Base-by-base conservation (phyloP, 1,140 invertebrate species). In the Trachymyrmex cornetzi region DNA sequence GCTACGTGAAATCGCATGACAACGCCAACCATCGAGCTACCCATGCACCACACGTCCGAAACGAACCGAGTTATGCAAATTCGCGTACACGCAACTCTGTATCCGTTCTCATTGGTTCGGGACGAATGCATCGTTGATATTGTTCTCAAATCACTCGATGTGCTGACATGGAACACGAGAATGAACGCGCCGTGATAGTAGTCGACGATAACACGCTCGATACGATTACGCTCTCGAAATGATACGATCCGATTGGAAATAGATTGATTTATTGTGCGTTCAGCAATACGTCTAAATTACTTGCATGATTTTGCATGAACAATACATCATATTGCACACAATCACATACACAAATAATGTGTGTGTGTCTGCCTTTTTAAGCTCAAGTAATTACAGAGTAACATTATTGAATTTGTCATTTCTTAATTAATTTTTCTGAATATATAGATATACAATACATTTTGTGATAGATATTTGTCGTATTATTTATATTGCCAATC, bases 1-100 rank as follows among this genome's bases (percentile, higher is more conserved):
- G 61, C 50, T 77, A 79, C 74, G 59, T 88, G 67, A 12, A 53
- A 9, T 53, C 74, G 55, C 77, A 77, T 50, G 57, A 82, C 44
- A 74, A 72, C 61, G 55, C 50, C 55, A 84, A 74, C 12, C 55
- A n/a, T 75, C 69, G 85, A 48, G 22, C 44, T 64, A 59, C 19
- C 87, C 63, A 91, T 88, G 79, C 89, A n/a, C 55, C 24, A 77
- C 89, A 89, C 90, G 89, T 91, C 38, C 85, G 38, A 66, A 53
- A 74, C 77, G 59, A 88, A 90, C 75, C 82, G 57, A 81, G 87
- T 90, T 88, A 90, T 88, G 90, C 79, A 91, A 90, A 90, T 91
- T 74, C 59, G n/a, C 16, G 74, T 88, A 81, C 67, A 55, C 75
- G 66, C 74, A 61, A 72, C 38, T 81, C 85, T 85, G 53, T 82